Conservation (phyloP, 2,888 invertebrate genomes). For the Elegia similella region DNA sequence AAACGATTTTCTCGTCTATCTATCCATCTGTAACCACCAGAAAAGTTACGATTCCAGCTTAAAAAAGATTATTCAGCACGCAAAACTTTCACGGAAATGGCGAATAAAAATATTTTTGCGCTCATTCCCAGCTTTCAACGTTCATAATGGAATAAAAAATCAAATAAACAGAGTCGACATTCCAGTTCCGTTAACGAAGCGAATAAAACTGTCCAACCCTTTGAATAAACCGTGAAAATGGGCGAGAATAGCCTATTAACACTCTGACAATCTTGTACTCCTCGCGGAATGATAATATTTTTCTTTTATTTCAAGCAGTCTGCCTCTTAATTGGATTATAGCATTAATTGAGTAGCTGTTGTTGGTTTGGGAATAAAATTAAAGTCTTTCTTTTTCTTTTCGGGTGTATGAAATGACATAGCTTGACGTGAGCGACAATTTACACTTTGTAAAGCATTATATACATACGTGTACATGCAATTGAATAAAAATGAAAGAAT, state of each 20-base stretch:
- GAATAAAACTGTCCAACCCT: conserved; percentile 70
- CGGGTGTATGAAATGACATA: no score
- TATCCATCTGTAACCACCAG: conserved; percentile 11
- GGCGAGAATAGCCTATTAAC: conserved; percentile 70
- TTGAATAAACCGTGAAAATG: conserved; percentile 70
- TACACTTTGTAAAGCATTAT: no score
- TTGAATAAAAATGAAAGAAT: no score
- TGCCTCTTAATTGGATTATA: conserved; percentile 65
- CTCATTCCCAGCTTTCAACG: conserved; percentile 31
- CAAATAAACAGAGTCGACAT: conserved; percentile 56
- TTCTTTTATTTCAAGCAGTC: conserved; percentile 67
- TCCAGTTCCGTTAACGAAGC: conserved; percentile 64
- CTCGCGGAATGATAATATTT: conserved; percentile 67
- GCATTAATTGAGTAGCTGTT: conserved; percentile 56
- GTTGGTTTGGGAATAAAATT: conserved; percentile 45
- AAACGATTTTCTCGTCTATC: no score
- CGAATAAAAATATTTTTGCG: conserved; percentile 25
- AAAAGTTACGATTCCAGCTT: not conserved
- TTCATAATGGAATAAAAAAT: conserved; percentile 54
- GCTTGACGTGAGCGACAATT: no score
- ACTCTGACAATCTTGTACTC: conserved; percentile 67
- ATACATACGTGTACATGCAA: no score
- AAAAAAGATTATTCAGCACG: conserved; percentile 15
- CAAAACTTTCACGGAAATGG: conserved; percentile 8
- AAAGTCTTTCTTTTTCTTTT: conserved; percentile 30